phyloP scores from a whole-genome alignment of 2,113 vertebrate genomes.

The Fukomys damarensis region DNA sequence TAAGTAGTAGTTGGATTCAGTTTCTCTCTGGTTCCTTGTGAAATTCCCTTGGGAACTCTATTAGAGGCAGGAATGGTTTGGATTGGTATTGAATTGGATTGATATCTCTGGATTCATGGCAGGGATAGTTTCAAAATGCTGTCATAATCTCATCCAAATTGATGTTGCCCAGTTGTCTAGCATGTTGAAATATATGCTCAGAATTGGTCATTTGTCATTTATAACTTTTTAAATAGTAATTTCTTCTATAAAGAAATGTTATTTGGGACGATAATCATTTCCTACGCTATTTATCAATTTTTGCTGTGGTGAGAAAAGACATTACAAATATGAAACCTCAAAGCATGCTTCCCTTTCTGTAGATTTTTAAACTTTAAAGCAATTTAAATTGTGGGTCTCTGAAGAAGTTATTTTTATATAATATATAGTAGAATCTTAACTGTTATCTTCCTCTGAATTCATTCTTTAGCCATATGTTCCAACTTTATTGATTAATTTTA shows the following conservation, averaged over 20 bases:
- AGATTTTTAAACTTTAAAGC: neutral
- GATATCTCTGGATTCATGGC: neutral
- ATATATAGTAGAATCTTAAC: neutral
- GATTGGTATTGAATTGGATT: neutral
- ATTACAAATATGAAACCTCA: neutral
- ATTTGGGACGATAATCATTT: neutral
- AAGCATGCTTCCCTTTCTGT: neutral
- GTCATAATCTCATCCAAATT: neutral
- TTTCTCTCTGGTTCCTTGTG: neutral
- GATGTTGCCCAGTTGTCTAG: neutral
- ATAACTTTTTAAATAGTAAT: neutral
- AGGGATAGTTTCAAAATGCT: neutral
- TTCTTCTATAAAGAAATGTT: neutral
- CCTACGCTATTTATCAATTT: neutral
- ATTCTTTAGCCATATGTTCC: neutral
- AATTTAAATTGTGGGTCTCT: neutral
- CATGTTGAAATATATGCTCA: neutral
- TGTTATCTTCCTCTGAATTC: neutral
- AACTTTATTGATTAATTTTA: neutral
- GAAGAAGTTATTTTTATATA: slow-evolving; percentile 8
- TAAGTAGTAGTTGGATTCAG: neutral
- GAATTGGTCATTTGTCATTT: neutral
- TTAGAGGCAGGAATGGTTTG: neutral
- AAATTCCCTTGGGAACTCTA: neutral
- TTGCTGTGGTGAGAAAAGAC: neutral